Evolutionary conservation across 64 coral and sea anemone genomes (phyloP).

Genomic region (Stichodactyla mertensii): DNA sequence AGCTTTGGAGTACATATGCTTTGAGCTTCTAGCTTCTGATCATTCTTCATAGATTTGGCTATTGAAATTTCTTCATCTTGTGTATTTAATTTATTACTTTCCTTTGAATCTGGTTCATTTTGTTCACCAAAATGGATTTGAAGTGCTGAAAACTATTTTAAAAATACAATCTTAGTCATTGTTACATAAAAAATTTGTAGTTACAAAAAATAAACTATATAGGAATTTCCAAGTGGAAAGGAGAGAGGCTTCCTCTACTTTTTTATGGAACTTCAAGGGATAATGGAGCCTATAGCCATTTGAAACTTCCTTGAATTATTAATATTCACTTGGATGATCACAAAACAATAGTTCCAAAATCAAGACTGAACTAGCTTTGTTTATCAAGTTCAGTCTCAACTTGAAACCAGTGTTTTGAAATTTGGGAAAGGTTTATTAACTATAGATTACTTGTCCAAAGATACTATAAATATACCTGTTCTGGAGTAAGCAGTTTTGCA

Average conservation of each 20-base stretch:
- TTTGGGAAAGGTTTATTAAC: not conserved
- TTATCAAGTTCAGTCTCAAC: no score
- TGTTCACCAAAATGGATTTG: conserved; percentile 40
- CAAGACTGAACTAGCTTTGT: no score
- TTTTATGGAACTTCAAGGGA: no score
- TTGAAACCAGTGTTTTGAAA: no score
- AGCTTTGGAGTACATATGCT: not conserved
- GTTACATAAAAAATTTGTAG: no score
- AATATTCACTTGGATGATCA: no score
- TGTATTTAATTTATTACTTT: not conserved
- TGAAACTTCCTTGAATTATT: no score
- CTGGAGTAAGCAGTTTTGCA: conserved; percentile 40
- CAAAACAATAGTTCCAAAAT: no score
- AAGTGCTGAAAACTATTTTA: conserved; percentile 47
- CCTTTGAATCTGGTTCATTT: not conserved
- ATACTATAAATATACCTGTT: conserved; percentile 38
- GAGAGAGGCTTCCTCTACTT: no score
- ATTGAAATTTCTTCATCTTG: not conserved
- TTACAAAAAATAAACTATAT: no score
- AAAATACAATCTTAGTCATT: not conserved
- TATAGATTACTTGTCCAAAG: not conserved
- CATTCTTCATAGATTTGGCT: not conserved
- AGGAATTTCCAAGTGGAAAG: no score
- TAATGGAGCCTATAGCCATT: no score
- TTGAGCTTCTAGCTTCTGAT: not conserved